Evolutionary conservation across 2,888 invertebrate species (phyloP).

Genomic region (Archaeoteleia sp.): DNA sequence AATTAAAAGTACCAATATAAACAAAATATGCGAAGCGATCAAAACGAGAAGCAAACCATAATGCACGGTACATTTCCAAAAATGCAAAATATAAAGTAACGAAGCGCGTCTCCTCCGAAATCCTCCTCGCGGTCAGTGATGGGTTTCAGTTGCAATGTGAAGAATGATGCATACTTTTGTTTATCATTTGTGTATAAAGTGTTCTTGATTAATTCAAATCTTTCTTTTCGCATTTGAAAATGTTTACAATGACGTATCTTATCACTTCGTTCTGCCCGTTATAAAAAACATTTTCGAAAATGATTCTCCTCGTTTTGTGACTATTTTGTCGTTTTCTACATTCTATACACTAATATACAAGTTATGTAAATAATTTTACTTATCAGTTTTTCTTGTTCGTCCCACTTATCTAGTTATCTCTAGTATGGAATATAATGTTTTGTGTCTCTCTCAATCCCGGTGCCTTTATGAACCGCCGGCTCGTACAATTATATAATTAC

Average conservation of each 20-base stretch:
- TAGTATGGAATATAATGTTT: conserved; percentile 68
- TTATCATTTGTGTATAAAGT: conserved; percentile 53
- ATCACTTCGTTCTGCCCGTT: conserved; percentile 71
- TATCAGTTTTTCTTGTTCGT: conserved; percentile 66
- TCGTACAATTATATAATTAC: too few relatives aligned
- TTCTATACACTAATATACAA: conserved; percentile 76
- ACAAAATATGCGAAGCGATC: conserved; percentile 49
- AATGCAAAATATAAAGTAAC: conserved; percentile 48
- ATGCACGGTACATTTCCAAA: conserved; percentile 49
- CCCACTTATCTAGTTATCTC: conserved; percentile 73
- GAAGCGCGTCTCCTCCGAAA: conserved; percentile 49
- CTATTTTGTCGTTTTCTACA: conserved; percentile 65
- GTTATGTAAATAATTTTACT: conserved; percentile 70
- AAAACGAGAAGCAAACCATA: conserved; percentile 51
- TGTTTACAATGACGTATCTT: conserved; percentile 68
- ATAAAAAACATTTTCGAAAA: conserved; percentile 75
- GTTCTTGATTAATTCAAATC: conserved; percentile 54
- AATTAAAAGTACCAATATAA: conserved; percentile 51
- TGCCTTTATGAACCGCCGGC: conserved; percentile 62
- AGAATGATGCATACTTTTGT: conserved; percentile 26
- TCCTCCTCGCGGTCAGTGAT: conserved; percentile 18
- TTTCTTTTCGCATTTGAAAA: conserved; percentile 47
- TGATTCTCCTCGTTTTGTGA: conserved; percentile 63
- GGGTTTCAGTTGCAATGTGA: conserved; percentile 25
- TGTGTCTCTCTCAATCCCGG: conserved; percentile 56